Base-by-base conservation (phyloP, 2,797 vertebrate genomes). In the Onychomys torridus region DNA sequence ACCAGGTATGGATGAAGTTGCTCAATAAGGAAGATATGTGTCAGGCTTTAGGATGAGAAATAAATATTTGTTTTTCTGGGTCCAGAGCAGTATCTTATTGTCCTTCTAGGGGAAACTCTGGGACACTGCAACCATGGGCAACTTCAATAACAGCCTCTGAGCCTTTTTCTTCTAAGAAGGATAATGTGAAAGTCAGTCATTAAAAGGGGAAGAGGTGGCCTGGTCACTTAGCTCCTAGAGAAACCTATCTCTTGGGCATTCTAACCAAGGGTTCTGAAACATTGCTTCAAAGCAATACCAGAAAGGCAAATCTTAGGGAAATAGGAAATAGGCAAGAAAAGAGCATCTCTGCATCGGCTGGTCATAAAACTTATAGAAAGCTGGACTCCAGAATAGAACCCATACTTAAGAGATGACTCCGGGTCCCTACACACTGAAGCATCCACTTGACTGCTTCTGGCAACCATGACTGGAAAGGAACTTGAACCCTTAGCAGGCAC, bases 161-260 rank as follows among this genome's bases (percentile, higher is more conserved):
- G 69, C 29, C 73, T 93, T 96, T 94, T 90, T 69, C 95, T 96
- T 96, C 94, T 94, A 96, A 92, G 94, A 93, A 97, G 91, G 76
- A 84, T 19, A 95, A 91, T 13, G 19, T 93, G 71, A 94, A 94
- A 59, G 32, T 49, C n/a, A 59, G 34, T 78, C 59, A 91, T 46
- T 16, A 79, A 86, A 93, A 90, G 52, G 14, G 95, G 92, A 93
- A 93, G 65, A 77, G 67, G 49, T 37, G 59, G 76, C 63, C 55
- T 90, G 79, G 52, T 43, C 13, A 63, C n/a, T 82, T 96, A 91
- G 65, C 43, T 69, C 40, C 29, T 78, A 65, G 82, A 73, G 92
- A 97, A 97, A 49, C 5, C 43, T 52, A 37, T 75, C 55, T 92
- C 69, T 67, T 12, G 0, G 52, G 49, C 40, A 79, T 89, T 90